Evolutionary conservation across 2,888 invertebrate genomes (phyloP), one percentile per base, ranked within the genome.

Genomic region (Drosophila atripex): DNA sequence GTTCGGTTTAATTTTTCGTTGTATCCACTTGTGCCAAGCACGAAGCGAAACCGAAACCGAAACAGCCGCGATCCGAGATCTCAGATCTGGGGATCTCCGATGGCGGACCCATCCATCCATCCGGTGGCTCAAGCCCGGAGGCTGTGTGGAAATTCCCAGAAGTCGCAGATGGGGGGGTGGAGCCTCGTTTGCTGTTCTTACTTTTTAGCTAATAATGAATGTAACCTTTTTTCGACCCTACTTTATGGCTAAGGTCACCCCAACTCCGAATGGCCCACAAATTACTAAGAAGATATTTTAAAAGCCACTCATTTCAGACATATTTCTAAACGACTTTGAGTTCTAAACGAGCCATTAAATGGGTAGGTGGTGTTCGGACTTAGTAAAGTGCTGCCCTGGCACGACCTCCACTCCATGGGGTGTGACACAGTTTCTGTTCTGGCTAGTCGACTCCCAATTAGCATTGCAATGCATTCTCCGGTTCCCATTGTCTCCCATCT

Each of bases 11-110:
- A 76, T 84, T 82, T 68, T 68, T 68, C 55, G 59, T 86, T 83
- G 86, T 86, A 78, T 84, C 84, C 75, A 77, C 84, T 84, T 80
- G 84, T 86, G 86, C 86, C 84, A 77, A 84, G 84, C 55, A 84
- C 84, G 86, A 80, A 59, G 73, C 77, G 73, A 73, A 63, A 45
- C 63, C 47, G 63, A 61, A 63, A 61, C 63, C 61, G 25, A 50
- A 50, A 35, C 49, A 12, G 38, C 45, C 28, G 52, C 60, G 47
- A 63, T 61, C 23, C 23, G 45, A 51, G 63, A 63, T 43, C 43
- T 43, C 28, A 28, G 28, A 28, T 28, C 28, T 28, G 28, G 18
- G 21, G n/a, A 18, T 43, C 43, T 43, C 21, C 18, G 18, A 18
- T 49, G 49, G 18, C 53, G 50, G 51, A 56, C 47, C 50, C 41